Evolutionary conservation across 2,113 vertebrate genomes (phyloP).

Genomic region (Dendrocopos noguchii): DNA sequence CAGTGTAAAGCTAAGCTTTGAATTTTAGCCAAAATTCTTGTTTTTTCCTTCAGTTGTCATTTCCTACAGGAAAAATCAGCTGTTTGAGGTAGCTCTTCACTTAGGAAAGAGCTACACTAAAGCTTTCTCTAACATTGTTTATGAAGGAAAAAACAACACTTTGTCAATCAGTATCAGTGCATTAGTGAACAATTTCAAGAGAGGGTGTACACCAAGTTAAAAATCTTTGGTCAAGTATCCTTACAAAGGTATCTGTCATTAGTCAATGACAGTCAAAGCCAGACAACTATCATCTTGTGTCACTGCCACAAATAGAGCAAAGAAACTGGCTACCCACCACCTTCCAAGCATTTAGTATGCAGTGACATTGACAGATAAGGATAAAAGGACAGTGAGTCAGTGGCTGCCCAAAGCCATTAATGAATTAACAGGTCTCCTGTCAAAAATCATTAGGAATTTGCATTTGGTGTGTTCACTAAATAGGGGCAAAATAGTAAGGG

Average conservation of each 20-base stretch:
- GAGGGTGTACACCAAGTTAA: background rate
- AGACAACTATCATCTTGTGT: background rate
- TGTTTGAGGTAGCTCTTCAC: background rate
- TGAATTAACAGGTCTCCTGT: background rate
- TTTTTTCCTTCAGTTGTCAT: background rate
- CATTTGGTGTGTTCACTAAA: background rate
- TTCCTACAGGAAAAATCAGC: background rate
- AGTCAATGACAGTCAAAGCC: background rate
- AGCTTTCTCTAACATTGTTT: background rate
- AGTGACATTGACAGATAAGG: background rate
- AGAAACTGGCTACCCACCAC: accelerated
- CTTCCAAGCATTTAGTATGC: background rate
- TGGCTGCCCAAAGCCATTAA: background rate
- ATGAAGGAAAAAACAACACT: background rate
- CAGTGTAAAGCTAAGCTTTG: background rate
- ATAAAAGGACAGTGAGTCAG: background rate
- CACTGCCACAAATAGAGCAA: background rate
- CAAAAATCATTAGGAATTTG: background rate
- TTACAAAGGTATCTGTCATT: background rate
- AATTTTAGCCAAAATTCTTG: background rate
- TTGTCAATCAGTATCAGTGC: background rate
- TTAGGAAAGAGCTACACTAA: too few species aligned
- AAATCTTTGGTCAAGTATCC: background rate
- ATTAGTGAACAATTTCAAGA: background rate
- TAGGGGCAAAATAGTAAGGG: background rate